Evolutionary conservation across 2,797 vertebrate species (phyloP).

Genomic region (Platyrinchus mystaceus): DNA sequence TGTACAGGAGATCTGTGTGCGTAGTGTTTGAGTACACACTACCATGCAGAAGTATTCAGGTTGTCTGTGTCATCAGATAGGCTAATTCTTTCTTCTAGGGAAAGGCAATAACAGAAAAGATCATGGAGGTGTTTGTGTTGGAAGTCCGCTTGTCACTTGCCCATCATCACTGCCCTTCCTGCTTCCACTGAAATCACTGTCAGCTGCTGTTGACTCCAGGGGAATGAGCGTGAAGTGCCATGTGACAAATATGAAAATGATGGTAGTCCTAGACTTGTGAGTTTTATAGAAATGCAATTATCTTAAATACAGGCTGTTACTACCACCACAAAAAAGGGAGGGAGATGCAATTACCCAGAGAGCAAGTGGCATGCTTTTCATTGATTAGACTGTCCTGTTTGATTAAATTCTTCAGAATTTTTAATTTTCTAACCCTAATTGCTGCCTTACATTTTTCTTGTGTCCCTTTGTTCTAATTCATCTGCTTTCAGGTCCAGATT

Average conservation of each 20-base stretch:
- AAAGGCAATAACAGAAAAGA: not conserved
- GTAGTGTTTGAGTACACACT: not conserved
- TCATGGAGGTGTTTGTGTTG: not conserved
- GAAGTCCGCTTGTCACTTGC: not conserved
- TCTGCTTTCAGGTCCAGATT: constrained; percentile 63
- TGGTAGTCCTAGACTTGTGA: constrained; percentile 56
- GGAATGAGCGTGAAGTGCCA: not conserved
- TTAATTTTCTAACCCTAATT: constrained; percentile 62
- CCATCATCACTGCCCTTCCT: not conserved
- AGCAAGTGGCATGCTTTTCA: constrained; percentile 63
- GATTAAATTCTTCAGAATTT: constrained; percentile 69
- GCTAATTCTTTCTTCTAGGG: not conserved
- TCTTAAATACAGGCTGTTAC: constrained; percentile 72
- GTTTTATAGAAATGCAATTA: constrained; percentile 74
- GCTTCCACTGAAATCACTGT: not conserved
- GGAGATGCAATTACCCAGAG: constrained; percentile 71
- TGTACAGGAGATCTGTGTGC: not conserved
- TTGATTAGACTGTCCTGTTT: constrained; percentile 75
- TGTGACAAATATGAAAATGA: constrained; percentile 32
- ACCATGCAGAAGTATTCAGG: not conserved
- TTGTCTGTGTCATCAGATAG: not conserved
- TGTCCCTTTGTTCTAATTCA: constrained; percentile 58
- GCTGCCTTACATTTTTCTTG: constrained; percentile 56
- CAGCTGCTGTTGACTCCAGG: constrained; percentile 6
- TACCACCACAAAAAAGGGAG: not conserved